Base-by-base conservation (phyloP, 2,797 vertebrate species). In the Semotilus atromaculatus region DNA sequence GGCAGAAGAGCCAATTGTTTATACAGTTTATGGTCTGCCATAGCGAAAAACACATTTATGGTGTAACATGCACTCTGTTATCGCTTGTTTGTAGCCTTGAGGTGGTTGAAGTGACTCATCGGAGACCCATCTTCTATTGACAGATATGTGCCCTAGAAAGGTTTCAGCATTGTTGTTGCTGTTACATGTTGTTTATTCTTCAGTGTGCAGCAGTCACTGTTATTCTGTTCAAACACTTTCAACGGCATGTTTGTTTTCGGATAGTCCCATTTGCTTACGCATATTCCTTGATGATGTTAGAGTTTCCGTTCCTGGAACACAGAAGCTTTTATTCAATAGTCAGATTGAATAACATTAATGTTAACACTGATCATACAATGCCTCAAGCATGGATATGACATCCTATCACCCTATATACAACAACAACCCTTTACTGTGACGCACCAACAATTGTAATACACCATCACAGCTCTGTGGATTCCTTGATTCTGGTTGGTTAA, bases 51-150 rank as follows among this genome's bases (percentile, higher is more conserved):
- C 76, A 45, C 26, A 78, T 43, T 62, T 43, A 29, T 43, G 75
- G 26, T 62, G 75, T 62, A 78, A 43, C 75, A 62, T 51, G 34
- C 43, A 51, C 58, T 31, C 76, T 29, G n/a, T 80, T 67, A 51
- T 80, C 43, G 4, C 60, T 67, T 48, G 76, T 67, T 80, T 80
- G 53, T 34, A n/a, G 40, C 62, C 62, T 80, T 67, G 62, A 78
- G 58, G 55, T 43, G 76, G 38, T 43, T 78, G n/a, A 80, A 80
- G 60, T 80, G 62, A 67, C 77, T 80, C 77, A 67, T 66, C 43
- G 7, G 77, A 48, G 21, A 51, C 77, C 26, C 77, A 36, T 48
- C 62, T 45, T 80, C 26, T 51, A 67, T 51, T 80, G 77, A 67
- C 62, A 51, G 19, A 80, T 80, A 67, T 67, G 76, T 43, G 38